Evolutionary conservation across 1,140 invertebrate species (phyloP).

Genomic region (Chrysomallon squamiferum): DNA sequence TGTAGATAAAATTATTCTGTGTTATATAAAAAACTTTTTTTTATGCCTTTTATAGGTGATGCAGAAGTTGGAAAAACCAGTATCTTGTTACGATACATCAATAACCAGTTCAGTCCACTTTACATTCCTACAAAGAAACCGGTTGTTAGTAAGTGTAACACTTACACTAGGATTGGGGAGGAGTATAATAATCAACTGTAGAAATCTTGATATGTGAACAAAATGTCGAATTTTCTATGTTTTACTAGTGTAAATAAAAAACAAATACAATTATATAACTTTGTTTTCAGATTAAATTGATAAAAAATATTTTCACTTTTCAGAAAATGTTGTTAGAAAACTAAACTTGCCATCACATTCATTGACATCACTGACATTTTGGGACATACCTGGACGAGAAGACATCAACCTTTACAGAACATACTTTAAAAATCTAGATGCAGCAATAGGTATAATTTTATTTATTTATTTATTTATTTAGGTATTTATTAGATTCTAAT

Average conservation of each 20-base stretch:
- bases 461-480: too few relatives aligned
- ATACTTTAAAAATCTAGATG: slow-evolving; percentile 55
- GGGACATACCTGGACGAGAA: slow-evolving; percentile 54
- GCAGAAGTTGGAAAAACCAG: slow-evolving; percentile 52
- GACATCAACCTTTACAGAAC: slow-evolving; percentile 53
- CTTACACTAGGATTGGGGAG: too few relatives aligned
- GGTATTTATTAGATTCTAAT: too few relatives aligned
- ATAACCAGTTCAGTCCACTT: slow-evolving; percentile 51
- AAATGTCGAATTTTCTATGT: too few relatives aligned
- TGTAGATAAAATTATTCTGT: too few relatives aligned
- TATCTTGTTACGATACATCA: slow-evolving; percentile 44
- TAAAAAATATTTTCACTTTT: too few relatives aligned
- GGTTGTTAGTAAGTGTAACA: slow-evolving; percentile 39
- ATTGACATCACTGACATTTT: slow-evolving; percentile 49
- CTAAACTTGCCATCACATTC: slow-evolving; percentile 50
- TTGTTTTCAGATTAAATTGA: too few relatives aligned
- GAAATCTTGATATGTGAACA: too few relatives aligned
- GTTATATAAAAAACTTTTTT: too few relatives aligned
- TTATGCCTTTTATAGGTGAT: slow-evolving; percentile 45
- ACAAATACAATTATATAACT: too few relatives aligned
- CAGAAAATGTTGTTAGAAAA: slow-evolving; percentile 53
- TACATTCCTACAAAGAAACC: slow-evolving; percentile 52
- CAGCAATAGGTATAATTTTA: slow-evolving; percentile 48
- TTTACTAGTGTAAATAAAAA: too few relatives aligned
- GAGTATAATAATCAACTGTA: too few relatives aligned